These are phyloP conservation scores for Eutrigla gurnardus DNA, from an alignment of 2,797 vertebrate genomes.

Conservation along the genomic window DNA sequence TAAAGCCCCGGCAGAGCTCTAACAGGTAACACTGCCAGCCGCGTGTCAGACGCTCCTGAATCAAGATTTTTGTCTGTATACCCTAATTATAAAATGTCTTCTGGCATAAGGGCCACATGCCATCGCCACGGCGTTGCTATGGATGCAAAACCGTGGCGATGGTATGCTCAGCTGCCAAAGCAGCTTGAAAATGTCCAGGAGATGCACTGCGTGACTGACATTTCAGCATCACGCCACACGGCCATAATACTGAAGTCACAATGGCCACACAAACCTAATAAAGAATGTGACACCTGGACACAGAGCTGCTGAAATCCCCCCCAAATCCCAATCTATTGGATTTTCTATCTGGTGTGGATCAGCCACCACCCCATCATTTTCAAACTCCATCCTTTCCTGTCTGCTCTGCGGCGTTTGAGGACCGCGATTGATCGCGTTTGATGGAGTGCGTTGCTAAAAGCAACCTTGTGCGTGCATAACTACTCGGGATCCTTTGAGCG, in stretches of 20 bases:
- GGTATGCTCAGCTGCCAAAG: conserved; percentile 48
- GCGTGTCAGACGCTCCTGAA: conserved; percentile 74
- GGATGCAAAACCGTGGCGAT: conserved; percentile 49
- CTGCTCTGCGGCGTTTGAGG: conserved; percentile 65
- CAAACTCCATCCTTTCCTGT: conserved; percentile 63
- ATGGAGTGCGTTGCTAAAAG: conserved; percentile 66
- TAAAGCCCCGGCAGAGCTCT: conserved; percentile 67
- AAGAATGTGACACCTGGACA: conserved; percentile 61
- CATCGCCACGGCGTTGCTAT: conserved; percentile 72
- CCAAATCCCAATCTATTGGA: conserved; percentile 69
- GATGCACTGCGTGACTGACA: conserved; percentile 56
- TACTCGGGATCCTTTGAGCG: conserved; percentile 42
- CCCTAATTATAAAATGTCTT: conserved; percentile 81
- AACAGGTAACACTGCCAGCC: conserved; percentile 78
- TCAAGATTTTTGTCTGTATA: conserved; percentile 71
- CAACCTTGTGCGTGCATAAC: conserved; percentile 53
- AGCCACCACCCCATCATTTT: conserved; percentile 58
- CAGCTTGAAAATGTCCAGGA: conserved; percentile 42
- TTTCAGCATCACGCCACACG: conserved; percentile 58
- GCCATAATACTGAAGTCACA: conserved; percentile 53
- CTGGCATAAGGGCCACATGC: conserved; percentile 71
- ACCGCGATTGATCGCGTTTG: conserved; percentile 72
- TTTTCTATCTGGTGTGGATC: conserved; percentile 69
- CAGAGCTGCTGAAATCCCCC: conserved; percentile 56
- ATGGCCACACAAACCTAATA: conserved; percentile 57